These are phyloP conservation scores for Aporophyla lueneburgensis DNA, from an alignment of 2,888 invertebrate species.

Conservation along the genomic window DNA sequence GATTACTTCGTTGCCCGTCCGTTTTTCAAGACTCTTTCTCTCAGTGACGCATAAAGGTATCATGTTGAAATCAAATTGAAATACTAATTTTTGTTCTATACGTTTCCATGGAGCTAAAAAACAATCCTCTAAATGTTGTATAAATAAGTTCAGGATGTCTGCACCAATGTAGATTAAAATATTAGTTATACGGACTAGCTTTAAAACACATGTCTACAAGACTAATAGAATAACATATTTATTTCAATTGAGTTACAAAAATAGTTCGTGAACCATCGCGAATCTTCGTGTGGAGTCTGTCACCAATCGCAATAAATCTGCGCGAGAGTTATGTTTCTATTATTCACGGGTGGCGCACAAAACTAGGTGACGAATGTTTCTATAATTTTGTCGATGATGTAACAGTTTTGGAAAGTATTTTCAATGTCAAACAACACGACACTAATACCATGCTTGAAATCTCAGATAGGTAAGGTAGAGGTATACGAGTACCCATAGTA, in stretches of 20 bases:
- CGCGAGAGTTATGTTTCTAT: slow-evolving; percentile 18
- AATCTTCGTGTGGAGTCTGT: slow-evolving; percentile 30
- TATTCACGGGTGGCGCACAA: slow-evolving; percentile 5
- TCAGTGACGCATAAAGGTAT: no score
- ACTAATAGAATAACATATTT: not conserved
- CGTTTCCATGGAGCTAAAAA: no score
- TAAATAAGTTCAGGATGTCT: no score
- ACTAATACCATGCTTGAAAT: not conserved
- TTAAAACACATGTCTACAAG: not conserved
- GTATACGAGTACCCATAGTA: no score
- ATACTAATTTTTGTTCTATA: no score
- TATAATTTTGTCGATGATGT: slow-evolving; percentile 27
- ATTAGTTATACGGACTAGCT: not conserved
- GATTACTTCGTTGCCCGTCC: no score
- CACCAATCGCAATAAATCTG: slow-evolving; percentile 36
- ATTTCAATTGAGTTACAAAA: slow-evolving; percentile 27
- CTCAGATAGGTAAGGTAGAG: no score
- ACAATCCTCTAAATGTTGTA: no score
- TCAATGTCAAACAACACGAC: no score
- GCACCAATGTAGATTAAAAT: not conserved
- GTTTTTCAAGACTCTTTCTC: no score
- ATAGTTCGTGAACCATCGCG: slow-evolving; percentile 19
- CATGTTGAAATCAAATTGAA: no score
- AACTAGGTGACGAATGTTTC: slow-evolving; percentile 10
- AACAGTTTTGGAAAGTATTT: not conserved